phyloP scores from a whole-genome alignment of 2,113 vertebrate species.

The Oxyura jamaicensis region DNA sequence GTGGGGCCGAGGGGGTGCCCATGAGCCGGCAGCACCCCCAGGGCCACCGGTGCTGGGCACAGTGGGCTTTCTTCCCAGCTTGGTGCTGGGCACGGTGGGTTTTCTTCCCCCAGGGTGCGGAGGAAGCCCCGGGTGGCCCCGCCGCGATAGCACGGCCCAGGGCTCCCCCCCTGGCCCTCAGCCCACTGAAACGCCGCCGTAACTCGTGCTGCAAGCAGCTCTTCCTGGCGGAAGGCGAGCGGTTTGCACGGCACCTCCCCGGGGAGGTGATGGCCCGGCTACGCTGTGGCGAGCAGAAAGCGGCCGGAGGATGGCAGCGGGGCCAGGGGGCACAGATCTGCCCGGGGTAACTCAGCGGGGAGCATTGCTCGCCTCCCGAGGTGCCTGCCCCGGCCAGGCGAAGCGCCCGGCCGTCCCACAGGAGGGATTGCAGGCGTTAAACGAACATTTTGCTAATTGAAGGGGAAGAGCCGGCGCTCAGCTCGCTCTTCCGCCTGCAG shows the following conservation, averaged over 20 bases:
- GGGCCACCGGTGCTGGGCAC: too few relatives aligned
- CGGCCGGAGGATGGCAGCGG: rapidly evolving
- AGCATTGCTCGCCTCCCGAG: neutral
- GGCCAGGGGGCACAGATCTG: neutral
- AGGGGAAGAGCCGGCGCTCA: neutral
- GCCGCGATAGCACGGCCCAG: rapidly evolving
- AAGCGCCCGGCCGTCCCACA: rapidly evolving
- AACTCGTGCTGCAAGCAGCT: neutral
- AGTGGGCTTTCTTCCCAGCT: too few relatives aligned
- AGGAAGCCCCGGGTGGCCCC: neutral
- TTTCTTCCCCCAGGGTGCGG: neutral
- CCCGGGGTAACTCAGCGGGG: neutral
- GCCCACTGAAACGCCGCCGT: rapidly evolving
- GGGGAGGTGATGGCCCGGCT: neutral
- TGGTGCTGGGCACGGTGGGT: too few relatives aligned
- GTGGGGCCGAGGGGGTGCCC: rapidly evolving
- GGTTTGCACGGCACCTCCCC: too few relatives aligned
- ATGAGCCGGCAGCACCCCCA: too few relatives aligned
- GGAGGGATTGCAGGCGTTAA: too few relatives aligned
- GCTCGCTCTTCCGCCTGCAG: rapidly evolving
- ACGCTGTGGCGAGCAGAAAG: neutral
- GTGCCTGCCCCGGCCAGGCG: neutral
- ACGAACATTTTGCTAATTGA: neutral
- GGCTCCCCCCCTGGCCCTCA: neutral
- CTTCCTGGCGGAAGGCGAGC: neutral